Conservation (phyloP, 2,113 vertebrate genomes). For the Grus americana region DNA sequence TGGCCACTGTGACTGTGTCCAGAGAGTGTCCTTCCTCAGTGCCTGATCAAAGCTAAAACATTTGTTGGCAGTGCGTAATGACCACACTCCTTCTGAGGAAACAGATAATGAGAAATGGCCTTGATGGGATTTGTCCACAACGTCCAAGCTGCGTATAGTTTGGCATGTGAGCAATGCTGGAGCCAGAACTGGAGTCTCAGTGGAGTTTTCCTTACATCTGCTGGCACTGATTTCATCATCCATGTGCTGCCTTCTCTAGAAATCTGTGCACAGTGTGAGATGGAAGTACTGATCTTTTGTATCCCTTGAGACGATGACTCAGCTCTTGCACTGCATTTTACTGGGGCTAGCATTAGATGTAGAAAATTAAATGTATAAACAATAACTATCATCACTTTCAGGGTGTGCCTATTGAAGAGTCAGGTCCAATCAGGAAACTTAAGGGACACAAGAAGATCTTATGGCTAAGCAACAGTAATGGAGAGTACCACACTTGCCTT, state of each 20-base stretch:
- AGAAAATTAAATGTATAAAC: neutral
- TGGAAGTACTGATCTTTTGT: neutral
- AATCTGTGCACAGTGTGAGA: neutral
- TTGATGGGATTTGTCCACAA: neutral
- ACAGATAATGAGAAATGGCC: neutral
- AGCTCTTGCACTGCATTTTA: neutral
- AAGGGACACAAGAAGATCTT: neutral
- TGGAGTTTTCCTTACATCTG: neutral
- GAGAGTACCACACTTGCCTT: neutral
- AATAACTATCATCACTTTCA: neutral
- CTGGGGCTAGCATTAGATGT: neutral
- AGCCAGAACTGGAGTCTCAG: neutral
- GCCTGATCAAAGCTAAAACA: conserved; percentile 15
- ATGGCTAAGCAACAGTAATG: neutral
- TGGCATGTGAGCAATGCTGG: neutral
- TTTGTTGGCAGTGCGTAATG: neutral
- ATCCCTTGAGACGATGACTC: rapidly evolving
- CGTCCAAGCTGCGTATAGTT: neutral
- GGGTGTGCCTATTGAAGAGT: neutral
- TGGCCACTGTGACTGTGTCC: neutral
- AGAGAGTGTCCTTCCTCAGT: neutral
- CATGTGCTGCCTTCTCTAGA: neutral
- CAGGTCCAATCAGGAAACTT: neutral
- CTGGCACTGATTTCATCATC: neutral
- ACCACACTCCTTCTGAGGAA: neutral